Evolutionary conservation across 2,888 invertebrate species (phyloP).

Genomic region (Drosophila neutralis): DNA sequence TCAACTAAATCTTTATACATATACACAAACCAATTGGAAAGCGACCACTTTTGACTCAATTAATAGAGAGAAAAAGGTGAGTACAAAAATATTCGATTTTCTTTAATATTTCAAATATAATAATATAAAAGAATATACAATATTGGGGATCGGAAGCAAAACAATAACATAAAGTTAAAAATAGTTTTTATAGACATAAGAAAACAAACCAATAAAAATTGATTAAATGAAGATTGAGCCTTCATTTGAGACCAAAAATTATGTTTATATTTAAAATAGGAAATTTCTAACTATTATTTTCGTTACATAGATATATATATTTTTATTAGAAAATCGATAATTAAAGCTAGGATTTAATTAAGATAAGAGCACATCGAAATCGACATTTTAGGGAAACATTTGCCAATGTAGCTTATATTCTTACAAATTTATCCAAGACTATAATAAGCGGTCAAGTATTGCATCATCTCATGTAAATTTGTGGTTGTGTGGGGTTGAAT

Average conservation of each 20-base stretch:
- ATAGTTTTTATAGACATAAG: background rate
- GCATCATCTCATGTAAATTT: background rate
- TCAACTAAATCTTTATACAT: conserved; percentile 58
- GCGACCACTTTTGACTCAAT: conserved; percentile 30
- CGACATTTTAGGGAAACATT: background rate
- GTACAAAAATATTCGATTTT: background rate
- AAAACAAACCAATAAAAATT: background rate
- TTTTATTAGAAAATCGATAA: background rate
- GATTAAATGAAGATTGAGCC: background rate
- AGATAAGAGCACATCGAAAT: background rate
- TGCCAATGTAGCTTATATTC: background rate
- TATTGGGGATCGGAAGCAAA: background rate
- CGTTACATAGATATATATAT: too few relatives aligned
- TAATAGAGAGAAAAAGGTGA: conserved; percentile 35
- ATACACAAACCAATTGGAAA: conserved; percentile 56
- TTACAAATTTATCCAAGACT: background rate
- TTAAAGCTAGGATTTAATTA: background rate
- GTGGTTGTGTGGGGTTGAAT: background rate
- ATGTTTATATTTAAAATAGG: background rate
- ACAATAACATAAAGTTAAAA: background rate
- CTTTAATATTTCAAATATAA: background rate
- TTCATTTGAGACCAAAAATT: background rate
- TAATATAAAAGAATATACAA: background rate
- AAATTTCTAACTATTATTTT: background rate
- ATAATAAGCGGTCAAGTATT: background rate